phyloP scores from a whole-genome alignment of 2,888 invertebrate species.

The Dicyrtomina minuta region DNA sequence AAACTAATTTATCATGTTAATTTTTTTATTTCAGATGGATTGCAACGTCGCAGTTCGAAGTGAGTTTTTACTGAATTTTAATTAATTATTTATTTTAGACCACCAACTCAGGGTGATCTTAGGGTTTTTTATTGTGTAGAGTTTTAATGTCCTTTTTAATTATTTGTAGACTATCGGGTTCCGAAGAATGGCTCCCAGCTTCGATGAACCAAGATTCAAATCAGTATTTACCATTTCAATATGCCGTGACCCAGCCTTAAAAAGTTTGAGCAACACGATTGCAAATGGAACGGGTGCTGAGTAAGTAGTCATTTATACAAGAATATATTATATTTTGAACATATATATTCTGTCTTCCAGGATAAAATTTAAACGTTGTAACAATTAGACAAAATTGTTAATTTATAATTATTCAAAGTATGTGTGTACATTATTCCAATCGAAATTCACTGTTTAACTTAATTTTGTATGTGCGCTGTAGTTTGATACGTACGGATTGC shows the following conservation, averaged over 20 bases:
- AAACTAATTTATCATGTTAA: not conserved
- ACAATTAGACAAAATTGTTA: no score
- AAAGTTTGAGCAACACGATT: slow-evolving; percentile 42
- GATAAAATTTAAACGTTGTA: no score
- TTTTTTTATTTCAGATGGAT: slow-evolving; percentile 33
- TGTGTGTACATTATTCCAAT: not conserved
- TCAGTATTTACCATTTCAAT: slow-evolving; percentile 39
- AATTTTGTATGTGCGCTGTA: no score
- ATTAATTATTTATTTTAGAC: not conserved
- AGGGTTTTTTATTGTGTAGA: no score
- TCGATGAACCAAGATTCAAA: slow-evolving; percentile 44
- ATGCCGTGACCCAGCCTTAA: slow-evolving; percentile 33
- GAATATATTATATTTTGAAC: no score
- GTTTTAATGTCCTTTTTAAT: no score
- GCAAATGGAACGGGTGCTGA: not conserved
- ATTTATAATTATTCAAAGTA: no score
- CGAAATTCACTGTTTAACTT: not conserved
- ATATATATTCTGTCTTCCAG: no score
- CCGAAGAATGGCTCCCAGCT: slow-evolving; percentile 40
- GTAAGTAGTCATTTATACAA: no score
- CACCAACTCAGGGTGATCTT: no score
- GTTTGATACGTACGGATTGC: not conserved
- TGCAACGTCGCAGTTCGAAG: slow-evolving; percentile 45
- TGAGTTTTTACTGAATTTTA: slow-evolving; percentile 29
- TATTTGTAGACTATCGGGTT: slow-evolving; percentile 18